phyloP scores from a whole-genome alignment of 35 echinoderm and acorn worm species.

The Chiridota heheva region DNA sequence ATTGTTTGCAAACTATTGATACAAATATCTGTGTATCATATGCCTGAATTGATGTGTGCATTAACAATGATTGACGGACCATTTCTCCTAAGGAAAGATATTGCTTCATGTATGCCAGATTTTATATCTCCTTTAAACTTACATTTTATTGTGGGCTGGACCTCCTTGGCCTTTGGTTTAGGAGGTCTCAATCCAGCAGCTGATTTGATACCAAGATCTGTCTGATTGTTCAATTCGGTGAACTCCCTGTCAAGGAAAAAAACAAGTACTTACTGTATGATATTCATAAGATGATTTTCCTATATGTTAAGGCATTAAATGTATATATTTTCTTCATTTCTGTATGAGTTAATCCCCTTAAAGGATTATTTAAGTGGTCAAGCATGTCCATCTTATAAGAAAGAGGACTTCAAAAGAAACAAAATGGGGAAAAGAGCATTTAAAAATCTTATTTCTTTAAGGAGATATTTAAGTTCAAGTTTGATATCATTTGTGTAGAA shows the following conservation, averaged over 20 bases:
- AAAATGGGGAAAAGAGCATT: no score
- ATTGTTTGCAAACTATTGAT: not conserved
- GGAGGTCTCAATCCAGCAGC: slow-evolving; percentile 80
- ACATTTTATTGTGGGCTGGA: slow-evolving; percentile 55
- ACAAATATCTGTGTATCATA: not conserved
- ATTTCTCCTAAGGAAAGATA: not conserved
- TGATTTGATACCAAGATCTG: slow-evolving; percentile 90
- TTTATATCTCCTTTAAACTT: slow-evolving; percentile 25
- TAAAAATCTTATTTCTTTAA: no score
- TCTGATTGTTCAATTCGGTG: slow-evolving; percentile 74
- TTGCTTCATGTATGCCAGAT: not conserved
- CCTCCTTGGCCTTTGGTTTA: slow-evolving; percentile 74
- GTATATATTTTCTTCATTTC: no score
- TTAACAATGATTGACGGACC: not conserved
- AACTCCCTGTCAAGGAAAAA: slow-evolving; percentile 65
- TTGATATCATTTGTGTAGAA: no score
- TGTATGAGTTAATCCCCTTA: no score
- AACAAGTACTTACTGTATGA: not conserved
- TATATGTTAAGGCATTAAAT: no score
- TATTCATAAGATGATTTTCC: no score
- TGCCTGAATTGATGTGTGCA: not conserved
- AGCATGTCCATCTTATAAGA: no score
- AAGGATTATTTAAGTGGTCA: no score
- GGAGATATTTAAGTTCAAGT: no score
- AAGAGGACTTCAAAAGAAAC: no score